Evolutionary conservation across 2,797 vertebrate species (phyloP), one percentile per base, ranked within the genome.

Genomic region (Bradypodion ventrale): DNA sequence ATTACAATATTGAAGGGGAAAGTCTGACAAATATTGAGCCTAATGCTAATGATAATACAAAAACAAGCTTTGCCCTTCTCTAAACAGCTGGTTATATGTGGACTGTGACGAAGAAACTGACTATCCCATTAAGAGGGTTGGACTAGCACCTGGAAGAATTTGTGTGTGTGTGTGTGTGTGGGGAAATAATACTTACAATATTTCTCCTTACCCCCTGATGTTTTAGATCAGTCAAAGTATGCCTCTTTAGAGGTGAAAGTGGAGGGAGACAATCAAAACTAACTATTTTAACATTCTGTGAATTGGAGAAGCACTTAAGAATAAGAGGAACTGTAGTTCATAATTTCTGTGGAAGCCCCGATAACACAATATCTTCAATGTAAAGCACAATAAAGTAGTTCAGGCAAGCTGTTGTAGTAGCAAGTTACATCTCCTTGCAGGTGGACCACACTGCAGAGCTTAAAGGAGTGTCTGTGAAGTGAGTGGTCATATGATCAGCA

Each of bases 161-260:
- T 19, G 2, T 23, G 46, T n/a, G n/a, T n/a, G n/a, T n/a, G n/a
- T n/a, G n/a, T n/a, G n/a, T n/a, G n/a, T n/a, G n/a, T n/a, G 27
- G 23, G 21, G 21, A 56, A 21, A 4, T 1, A 59, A 59, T 72
- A 62, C 40, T 72, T 35, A 46, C 52, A 69, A 49, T n/a, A 77
- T 15, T 37, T 44, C 29, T 56, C 40, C 9, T 80, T 68, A 70
- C 10, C 49, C 77, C 42, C 29, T 69, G 63, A 21, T 62, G 9
- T 60, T 72, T 23, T 72, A 84, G 56, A 84, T 44, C 66, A 62
- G 75, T 5, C n/a, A 40, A 70, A 77, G 69, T 44, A 83, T 19
- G 23, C 35, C 25, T 8, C 69, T 52, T 70, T 76, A 37, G 56
- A 40, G 32, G 35, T 76, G 23, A 21, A 23, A 60, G 4, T 72